Conservation (phyloP, 2,797 vertebrate genomes). For the Myiothlypis chrysogaster region DNA sequence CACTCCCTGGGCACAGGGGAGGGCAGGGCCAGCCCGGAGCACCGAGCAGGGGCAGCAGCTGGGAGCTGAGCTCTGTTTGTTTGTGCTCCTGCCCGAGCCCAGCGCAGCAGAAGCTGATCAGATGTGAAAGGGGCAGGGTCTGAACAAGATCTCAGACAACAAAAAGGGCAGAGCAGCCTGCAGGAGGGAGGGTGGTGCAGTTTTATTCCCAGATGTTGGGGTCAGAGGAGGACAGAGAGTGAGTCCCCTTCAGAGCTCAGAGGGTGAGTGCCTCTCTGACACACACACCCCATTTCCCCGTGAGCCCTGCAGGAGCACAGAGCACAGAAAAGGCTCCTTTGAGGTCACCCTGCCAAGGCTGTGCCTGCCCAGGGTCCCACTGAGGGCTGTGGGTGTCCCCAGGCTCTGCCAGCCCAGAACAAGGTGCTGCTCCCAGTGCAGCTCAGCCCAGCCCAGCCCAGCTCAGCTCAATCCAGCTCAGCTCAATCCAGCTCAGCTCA, state of each 20-base stretch:
- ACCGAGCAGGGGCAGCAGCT: fast-evolving
- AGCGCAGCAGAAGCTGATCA: conserved; percentile 31
- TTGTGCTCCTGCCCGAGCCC: background rate
- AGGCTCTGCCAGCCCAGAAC: background rate
- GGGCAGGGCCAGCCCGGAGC: background rate
- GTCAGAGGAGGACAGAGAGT: conserved; percentile 1
- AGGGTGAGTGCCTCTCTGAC: background rate
- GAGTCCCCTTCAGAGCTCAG: background rate
- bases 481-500: no score
- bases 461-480: no score
- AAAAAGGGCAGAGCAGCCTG: conserved; percentile 27
- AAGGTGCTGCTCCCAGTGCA: no score
- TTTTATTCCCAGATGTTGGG: conserved; percentile 6
- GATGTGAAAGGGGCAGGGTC: background rate
- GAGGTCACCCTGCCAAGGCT: background rate
- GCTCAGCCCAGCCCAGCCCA: no score
- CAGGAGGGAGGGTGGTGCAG: background rate
- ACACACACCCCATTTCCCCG: background rate
- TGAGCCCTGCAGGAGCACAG: background rate
- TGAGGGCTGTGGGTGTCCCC: background rate
- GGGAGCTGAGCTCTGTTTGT: background rate
- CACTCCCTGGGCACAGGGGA: background rate
- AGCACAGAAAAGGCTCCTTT: background rate
- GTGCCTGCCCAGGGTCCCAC: background rate
- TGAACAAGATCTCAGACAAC: conserved; percentile 31